These are phyloP conservation scores for Patella vulgata DNA, from an alignment of 1,140 invertebrate species.

Conservation along the genomic window DNA sequence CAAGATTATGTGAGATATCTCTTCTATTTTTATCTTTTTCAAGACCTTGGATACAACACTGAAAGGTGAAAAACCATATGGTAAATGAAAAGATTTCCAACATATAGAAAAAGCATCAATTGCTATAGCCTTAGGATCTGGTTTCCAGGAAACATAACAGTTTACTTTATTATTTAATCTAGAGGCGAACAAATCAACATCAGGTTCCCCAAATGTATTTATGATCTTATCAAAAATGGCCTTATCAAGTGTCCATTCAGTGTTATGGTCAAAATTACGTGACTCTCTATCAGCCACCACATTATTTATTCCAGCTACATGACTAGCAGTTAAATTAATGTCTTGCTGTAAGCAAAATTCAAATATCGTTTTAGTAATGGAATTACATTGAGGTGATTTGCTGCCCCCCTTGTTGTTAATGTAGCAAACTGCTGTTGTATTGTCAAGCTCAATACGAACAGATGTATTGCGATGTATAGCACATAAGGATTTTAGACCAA, in stretches of 20 bases:
- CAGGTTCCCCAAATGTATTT: not conserved
- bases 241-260: conserved; percentile 26
- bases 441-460: too few relatives aligned
- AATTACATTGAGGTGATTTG: conserved; percentile 5
- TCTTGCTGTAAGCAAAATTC: conserved; percentile 23
- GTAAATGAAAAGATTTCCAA: conserved; percentile 15
- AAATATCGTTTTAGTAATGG: conserved; percentile 18
- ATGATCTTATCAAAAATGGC: conserved; percentile 6
- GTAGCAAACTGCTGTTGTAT: too few relatives aligned
- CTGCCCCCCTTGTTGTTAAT: not conserved
- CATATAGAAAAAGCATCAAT: conserved; percentile 30
- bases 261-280: conserved; percentile 16
- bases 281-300: conserved; percentile 18
- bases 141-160: conserved; percentile 15
- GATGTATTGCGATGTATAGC: too few relatives aligned
- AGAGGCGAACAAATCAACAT: conserved; percentile 37
- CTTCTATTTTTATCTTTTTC: conserved; percentile 17
- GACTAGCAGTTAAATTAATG: conserved; percentile 19
- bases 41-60: conserved; percentile 14
- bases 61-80: conserved; percentile 33
- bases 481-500: too few relatives aligned
- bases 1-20: conserved; percentile 5
- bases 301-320: conserved; percentile 29
- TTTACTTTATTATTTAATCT: conserved; percentile 24
- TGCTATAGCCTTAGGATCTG: conserved; percentile 17